Evolutionary conservation across 2,797 vertebrate genomes (phyloP), one percentile per base, ranked within the genome.

Genomic region (Crypturellus tataupa): DNA sequence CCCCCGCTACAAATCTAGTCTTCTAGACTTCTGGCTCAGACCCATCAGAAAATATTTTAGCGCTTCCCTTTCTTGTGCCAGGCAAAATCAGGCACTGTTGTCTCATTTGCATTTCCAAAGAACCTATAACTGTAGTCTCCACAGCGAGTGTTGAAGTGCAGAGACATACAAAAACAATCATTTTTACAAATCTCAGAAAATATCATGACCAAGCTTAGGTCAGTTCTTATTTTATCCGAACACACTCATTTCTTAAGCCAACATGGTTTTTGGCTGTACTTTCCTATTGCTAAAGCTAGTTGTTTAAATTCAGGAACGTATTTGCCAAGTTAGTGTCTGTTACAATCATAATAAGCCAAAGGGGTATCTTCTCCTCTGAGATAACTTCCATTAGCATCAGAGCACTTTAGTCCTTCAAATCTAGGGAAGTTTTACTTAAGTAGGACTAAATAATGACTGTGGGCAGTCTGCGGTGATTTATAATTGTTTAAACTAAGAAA

Each of bases 71-170:
- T 78, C 85, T 90, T 90, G 91, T 96, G 95, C 96, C 95, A 97
- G 95, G 94, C 95, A 94, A 95, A 96, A 96, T 95, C 91, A 97
- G 89, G 95, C 64, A 46, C 93, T 96, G 94, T 93, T 96, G 94
- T 96, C 91, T 93, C 80, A 97, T 96, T 97, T 95, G 94, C 93
- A 97, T 96, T 96, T 96, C 93, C 93, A 96, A 93, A 96, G 94
- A 95, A 93, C 89, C 80, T 69, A 80, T 85, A 94, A 91, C 87
- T 94, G 65, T 90, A 93, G 80, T 80, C 84, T 94, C 85, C 82
- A 63, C 87, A 91, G 80, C 31, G 93, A 92, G 86, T 94, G 90
- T 85, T 96, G 87, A 97, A 94, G 65, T 87, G 89, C 75, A 87
- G 94, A 95, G 80, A 94, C 71, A 85, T 58, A 91, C 20, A 93